Percentiles rank a stretch among this genome's conserved stretches.
phyloP scores from a whole-genome alignment of 1,140 invertebrate species.

The Caligus rogercresseyi region DNA sequence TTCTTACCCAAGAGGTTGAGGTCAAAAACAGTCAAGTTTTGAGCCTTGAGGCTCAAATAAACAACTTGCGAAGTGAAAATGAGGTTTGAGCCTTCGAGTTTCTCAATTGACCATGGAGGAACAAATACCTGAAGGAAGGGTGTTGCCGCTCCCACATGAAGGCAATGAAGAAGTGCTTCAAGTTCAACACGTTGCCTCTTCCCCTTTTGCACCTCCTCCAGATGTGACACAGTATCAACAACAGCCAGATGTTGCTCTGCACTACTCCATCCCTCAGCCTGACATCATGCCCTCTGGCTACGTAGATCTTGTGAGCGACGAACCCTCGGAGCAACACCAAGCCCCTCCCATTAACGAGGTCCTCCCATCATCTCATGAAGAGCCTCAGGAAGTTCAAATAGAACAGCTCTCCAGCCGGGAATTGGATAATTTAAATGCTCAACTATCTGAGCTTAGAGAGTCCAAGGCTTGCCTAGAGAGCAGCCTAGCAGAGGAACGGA shows the following conservation, averaged over 20 bases:
- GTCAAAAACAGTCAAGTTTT: no score
- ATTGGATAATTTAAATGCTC: not conserved
- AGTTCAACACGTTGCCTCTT: not conserved
- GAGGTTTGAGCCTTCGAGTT: no score
- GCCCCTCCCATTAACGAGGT: no score
- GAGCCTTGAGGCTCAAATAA: no score
- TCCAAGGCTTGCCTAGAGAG: not conserved
- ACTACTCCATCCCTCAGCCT: conserved; percentile 1
- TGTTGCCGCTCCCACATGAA: no score
- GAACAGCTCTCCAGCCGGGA: not conserved
- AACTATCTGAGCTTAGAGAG: not conserved
- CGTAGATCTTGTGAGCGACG: not conserved
- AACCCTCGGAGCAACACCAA: not conserved
- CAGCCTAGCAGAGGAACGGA: not conserved
- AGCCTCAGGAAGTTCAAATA: not conserved
- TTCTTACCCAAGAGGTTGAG: not conserved
- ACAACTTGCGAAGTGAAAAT: no score
- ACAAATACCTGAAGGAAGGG: no score
- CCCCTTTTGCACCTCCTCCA: not conserved
- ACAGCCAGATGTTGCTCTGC: not conserved
- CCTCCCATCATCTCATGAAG: not conserved
- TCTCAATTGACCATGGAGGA: no score
- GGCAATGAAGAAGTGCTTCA: no score
- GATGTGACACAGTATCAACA: conserved; percentile 1
- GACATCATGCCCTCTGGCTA: conserved; percentile 6